These are phyloP conservation scores for Psophia crepitans DNA, from an alignment of 2,113 vertebrate species.

Conservation along the genomic window DNA sequence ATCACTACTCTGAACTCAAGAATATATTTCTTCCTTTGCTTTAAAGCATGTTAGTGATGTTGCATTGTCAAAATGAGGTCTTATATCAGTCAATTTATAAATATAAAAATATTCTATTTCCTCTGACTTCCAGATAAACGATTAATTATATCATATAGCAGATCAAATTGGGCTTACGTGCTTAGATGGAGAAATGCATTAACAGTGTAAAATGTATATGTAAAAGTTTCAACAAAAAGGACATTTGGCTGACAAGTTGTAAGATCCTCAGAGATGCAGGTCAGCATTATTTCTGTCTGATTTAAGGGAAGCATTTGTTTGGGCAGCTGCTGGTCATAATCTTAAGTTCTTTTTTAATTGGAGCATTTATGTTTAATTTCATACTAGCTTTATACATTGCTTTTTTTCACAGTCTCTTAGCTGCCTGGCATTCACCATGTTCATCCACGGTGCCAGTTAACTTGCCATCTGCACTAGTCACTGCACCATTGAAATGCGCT, in stretches of 20 bases:
- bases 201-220: background rate
- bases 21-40: background rate
- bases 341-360: constrained; percentile 10
- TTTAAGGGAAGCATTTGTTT: background rate
- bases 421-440: background rate
- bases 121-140: background rate
- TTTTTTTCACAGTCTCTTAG: background rate
- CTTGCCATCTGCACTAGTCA: background rate
- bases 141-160: background rate
- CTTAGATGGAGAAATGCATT: background rate
- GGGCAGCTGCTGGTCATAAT: background rate
- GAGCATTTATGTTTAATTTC: background rate
- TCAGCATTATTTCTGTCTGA: background rate
- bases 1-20: background rate
- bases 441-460: background rate
- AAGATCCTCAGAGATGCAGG: background rate
- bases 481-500: background rate
- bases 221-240: background rate
- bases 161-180: background rate
- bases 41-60: background rate
- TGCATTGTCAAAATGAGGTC: background rate
- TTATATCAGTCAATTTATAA: background rate
- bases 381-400: background rate
- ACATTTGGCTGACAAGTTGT: background rate
- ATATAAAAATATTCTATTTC: background rate